A percentile compares a stretch with the other conserved stretches of the same genome.
Conservation (phyloP, 2,888 invertebrate genomes). For the Acleris literana region DNA sequence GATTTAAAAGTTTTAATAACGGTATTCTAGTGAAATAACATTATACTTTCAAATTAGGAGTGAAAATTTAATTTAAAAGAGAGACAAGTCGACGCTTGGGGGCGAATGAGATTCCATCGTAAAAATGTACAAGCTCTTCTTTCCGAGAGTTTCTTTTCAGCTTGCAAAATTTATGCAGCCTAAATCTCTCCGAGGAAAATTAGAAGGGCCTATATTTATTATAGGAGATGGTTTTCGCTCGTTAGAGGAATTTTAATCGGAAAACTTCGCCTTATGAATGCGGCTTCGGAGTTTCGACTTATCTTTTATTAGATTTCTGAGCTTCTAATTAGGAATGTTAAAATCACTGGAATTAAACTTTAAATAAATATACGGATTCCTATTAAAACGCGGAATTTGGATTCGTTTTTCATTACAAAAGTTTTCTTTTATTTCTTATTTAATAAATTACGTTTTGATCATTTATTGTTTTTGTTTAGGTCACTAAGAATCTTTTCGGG, state of each 20-base stretch:
- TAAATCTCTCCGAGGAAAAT: conserved; percentile 81
- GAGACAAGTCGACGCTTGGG: conserved; percentile 79
- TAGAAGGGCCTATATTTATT: conserved; percentile 80
- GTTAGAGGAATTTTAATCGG: conserved; percentile 82
- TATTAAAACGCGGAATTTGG: conserved; percentile 34
- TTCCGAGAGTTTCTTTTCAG: conserved; percentile 81
- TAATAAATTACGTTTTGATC: no score
- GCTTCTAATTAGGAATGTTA: conserved; percentile 76
- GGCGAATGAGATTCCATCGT: conserved; percentile 79
- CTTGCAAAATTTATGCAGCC: conserved; percentile 77
- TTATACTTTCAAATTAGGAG: conserved; percentile 85
- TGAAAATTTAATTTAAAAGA: conserved; percentile 85
- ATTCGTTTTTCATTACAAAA: conserved; percentile 20
- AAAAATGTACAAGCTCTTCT: conserved; percentile 82
- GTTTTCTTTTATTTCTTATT: not conserved
- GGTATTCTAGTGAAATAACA: conserved; percentile 83
- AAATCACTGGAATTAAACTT: conserved; percentile 70
- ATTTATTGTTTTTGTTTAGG: conserved; percentile 3
- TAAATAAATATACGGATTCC: conserved; percentile 55
- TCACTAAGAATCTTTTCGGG: no score
- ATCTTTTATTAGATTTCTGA: conserved; percentile 79
- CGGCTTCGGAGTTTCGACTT: conserved; percentile 73
- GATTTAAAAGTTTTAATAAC: conserved; percentile 85
- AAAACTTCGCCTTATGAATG: conserved; percentile 80
- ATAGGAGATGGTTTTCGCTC: conserved; percentile 77